Conservation (phyloP, 1,140 invertebrate genomes). For the Drosophila repletoides region DNA sequence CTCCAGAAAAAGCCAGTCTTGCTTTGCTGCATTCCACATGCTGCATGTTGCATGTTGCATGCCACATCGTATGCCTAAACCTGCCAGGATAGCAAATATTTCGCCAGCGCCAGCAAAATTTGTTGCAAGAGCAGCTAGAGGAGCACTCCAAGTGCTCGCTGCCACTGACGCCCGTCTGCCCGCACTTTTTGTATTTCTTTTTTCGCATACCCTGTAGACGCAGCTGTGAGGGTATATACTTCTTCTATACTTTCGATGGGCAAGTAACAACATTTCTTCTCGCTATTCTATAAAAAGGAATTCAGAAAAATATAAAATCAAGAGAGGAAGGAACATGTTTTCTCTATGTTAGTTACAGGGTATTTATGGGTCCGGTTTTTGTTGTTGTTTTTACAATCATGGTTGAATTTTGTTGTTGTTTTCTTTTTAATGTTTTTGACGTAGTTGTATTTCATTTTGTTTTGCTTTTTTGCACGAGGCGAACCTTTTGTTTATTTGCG, state of each 20-base stretch:
- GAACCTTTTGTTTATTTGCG: conserved; percentile 76
- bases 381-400: background rate
- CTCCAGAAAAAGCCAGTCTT: conserved; percentile 20
- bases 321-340: no score
- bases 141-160: background rate
- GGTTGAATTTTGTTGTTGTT: conserved; percentile 44
- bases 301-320: no score
- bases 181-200: conserved; percentile 1
- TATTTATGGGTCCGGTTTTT: background rate
- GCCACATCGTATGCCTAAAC: conserved; percentile 7
- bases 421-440: conserved; percentile 35
- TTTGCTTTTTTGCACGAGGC: conserved; percentile 54
- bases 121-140: conserved; percentile 22
- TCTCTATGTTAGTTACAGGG: background rate
- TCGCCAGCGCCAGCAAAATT: conserved; percentile 31
- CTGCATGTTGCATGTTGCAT: background rate
- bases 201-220: background rate
- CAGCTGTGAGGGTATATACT: background rate
- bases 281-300: no score
- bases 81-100: conserved; percentile 29
- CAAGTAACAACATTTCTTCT: no score
- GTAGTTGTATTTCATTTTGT: conserved; percentile 41
- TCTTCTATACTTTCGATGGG: no score
- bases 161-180: no score
- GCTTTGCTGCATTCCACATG: conserved; percentile 3